These are phyloP conservation scores for Anniella stebbinsi DNA, from an alignment of 2,797 vertebrate species.

Conservation along the genomic window DNA sequence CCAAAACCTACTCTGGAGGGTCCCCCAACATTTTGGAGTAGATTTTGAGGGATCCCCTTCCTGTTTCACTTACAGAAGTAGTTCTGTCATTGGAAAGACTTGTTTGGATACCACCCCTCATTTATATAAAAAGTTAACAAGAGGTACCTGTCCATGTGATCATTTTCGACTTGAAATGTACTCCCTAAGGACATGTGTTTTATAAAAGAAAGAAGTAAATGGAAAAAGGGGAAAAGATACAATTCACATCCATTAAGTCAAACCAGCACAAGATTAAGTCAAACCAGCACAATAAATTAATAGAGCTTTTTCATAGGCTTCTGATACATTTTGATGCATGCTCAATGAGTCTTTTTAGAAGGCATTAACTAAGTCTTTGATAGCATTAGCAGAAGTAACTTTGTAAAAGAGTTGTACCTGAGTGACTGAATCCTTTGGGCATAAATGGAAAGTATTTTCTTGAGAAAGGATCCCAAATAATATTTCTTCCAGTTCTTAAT, in stretches of 20 bases:
- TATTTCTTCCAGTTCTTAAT: not conserved
- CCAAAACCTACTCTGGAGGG: too few species aligned
- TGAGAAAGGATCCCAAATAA: not conserved
- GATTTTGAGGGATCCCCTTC: too few species aligned
- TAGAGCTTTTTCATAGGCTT: not conserved
- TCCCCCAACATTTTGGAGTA: too few species aligned
- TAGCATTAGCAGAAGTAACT: not conserved
- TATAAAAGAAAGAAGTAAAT: not conserved
- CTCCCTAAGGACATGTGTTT: not conserved
- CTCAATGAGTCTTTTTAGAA: not conserved
- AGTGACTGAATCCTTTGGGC: not conserved
- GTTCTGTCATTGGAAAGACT: too few species aligned
- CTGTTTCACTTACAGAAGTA: too few species aligned
- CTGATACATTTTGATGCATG: conserved; percentile 4
- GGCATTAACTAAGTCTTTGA: not conserved
- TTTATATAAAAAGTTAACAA: not conserved
- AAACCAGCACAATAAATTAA: conserved; percentile 8
- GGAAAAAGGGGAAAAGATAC: not conserved
- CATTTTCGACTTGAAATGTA: not conserved
- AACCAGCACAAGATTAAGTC: conserved; percentile 23
- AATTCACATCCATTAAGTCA: not conserved
- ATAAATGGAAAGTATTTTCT: not conserved
- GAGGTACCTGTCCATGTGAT: not conserved
- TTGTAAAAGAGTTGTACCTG: not conserved
- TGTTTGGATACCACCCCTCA: not conserved